Conservation (phyloP, 1,140 invertebrate genomes). For the Drosophila teissieri region DNA sequence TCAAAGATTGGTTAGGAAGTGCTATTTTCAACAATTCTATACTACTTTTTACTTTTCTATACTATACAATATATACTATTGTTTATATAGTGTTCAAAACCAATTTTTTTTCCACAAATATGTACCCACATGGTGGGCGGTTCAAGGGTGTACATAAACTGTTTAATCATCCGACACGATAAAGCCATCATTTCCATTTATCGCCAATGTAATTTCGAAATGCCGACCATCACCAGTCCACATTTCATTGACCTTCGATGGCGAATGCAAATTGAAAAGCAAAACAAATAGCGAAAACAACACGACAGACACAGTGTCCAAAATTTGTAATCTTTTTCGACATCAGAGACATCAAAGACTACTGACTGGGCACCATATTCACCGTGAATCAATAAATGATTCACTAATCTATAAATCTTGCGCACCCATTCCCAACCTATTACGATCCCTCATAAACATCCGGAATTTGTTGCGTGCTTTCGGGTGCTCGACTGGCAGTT, state of each 20-base stretch:
- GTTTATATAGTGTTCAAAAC: too few species aligned
- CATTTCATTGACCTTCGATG: slow-evolving; percentile 78
- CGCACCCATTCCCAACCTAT: slow-evolving; percentile 2
- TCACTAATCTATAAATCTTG: slow-evolving; percentile 30
- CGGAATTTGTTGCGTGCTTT: slow-evolving; percentile 23
- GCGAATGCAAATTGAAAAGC: slow-evolving; percentile 61
- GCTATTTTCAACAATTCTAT: too few species aligned
- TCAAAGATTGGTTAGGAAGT: too few species aligned
- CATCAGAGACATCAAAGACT: slow-evolving; percentile 9
- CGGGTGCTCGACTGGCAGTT: slow-evolving; percentile 5
- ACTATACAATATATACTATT: too few species aligned
- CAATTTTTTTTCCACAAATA: not conserved
- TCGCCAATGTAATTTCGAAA: slow-evolving; percentile 45
- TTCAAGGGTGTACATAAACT: slow-evolving; percentile 22
- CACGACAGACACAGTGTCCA: slow-evolving; percentile 36
- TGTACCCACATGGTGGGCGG: not conserved
- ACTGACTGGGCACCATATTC: slow-evolving; percentile 36
- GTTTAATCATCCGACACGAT: slow-evolving; percentile 10
- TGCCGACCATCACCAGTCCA: slow-evolving; percentile 35
- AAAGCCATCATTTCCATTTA: slow-evolving; percentile 54
- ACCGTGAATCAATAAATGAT: slow-evolving; percentile 36
- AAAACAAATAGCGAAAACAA: slow-evolving; percentile 52
- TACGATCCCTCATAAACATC: not conserved
- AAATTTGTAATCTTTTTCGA: slow-evolving; percentile 33
- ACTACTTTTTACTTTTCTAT: too few species aligned